Percentiles rank a stretch among this genome's conserved stretches.
Evolutionary conservation across 2,113 vertebrate species (phyloP).

Genomic region (Oophaga pumilio): DNA sequence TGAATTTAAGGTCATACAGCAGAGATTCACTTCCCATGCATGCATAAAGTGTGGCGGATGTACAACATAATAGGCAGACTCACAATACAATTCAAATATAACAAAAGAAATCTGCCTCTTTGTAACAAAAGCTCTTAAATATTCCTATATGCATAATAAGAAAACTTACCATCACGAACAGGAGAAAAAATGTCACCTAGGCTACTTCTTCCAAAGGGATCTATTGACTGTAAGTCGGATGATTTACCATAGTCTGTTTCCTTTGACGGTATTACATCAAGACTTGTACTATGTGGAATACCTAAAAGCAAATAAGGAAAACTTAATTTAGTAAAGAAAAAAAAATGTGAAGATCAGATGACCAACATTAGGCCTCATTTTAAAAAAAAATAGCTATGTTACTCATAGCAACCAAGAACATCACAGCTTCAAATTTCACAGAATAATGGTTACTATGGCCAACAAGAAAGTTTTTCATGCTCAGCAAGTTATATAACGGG

Average conservation of each 20-base stretch:
- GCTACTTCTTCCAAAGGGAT: conserved; percentile 78
- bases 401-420: background rate
- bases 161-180: conserved; percentile 83
- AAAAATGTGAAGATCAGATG: background rate
- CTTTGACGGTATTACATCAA: conserved; percentile 74
- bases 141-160: background rate
- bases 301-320: conserved; percentile 62
- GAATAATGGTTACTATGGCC: no score
- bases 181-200: conserved; percentile 92
- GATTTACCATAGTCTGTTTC: conserved; percentile 79
- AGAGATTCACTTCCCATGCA: no score
- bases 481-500: no score
- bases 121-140: background rate
- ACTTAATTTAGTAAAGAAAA: background rate
- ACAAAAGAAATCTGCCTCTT: no score
- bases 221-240: conserved; percentile 70
- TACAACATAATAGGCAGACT: no score
- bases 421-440: background rate
- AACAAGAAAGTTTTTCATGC: no score
- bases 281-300: conserved; percentile 72
- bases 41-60: no score
- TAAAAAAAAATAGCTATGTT: background rate
- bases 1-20: background rate
- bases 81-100: no score
- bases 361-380: background rate